phyloP scores from a whole-genome alignment of 2,888 invertebrate species.

The Drosophila neonasuta region DNA sequence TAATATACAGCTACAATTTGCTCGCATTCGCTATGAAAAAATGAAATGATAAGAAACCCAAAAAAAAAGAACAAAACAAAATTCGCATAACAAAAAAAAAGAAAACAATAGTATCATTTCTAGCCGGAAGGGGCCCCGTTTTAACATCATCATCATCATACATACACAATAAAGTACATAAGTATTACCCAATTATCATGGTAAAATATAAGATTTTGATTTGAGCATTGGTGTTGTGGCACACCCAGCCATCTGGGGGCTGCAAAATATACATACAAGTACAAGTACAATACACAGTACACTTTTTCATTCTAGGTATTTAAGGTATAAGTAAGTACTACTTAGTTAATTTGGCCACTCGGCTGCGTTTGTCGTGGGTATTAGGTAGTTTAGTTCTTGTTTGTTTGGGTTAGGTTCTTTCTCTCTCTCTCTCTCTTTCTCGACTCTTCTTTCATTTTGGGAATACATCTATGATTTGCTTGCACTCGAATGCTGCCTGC shows the following conservation, averaged over 20 bases:
- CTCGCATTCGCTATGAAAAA: slow-evolving; percentile 67
- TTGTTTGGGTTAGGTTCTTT: slow-evolving; percentile 63
- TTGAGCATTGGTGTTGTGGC: slow-evolving; percentile 68
- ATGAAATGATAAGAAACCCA: slow-evolving; percentile 19
- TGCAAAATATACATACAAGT: slow-evolving; percentile 69
- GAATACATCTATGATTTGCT: slow-evolving; percentile 70
- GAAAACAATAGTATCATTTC: slow-evolving; percentile 32
- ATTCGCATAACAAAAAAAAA: slow-evolving; percentile 16
- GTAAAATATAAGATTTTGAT: slow-evolving; percentile 73
- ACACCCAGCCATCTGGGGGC: slow-evolving; percentile 66
- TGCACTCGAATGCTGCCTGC: slow-evolving; percentile 17
- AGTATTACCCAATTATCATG: slow-evolving; percentile 48
- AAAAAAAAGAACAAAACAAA: slow-evolving; percentile 28
- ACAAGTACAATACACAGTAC: slow-evolving; percentile 41
- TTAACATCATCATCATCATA: slow-evolving; percentile 43
- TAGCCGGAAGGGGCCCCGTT: slow-evolving; percentile 51
- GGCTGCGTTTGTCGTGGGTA: slow-evolving; percentile 70
- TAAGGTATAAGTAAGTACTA: slow-evolving; percentile 60
- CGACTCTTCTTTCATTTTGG: slow-evolving; percentile 34
- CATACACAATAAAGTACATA: slow-evolving; percentile 28
- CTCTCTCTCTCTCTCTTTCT: not conserved
- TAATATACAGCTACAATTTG: slow-evolving; percentile 74
- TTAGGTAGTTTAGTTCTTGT: slow-evolving; percentile 55
- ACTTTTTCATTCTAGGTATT: slow-evolving; percentile 38
- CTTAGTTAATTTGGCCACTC: slow-evolving; percentile 75